These are phyloP conservation scores for Eupithecia insigniata DNA, from an alignment of 2,888 invertebrate genomes.

Conservation along the genomic window DNA sequence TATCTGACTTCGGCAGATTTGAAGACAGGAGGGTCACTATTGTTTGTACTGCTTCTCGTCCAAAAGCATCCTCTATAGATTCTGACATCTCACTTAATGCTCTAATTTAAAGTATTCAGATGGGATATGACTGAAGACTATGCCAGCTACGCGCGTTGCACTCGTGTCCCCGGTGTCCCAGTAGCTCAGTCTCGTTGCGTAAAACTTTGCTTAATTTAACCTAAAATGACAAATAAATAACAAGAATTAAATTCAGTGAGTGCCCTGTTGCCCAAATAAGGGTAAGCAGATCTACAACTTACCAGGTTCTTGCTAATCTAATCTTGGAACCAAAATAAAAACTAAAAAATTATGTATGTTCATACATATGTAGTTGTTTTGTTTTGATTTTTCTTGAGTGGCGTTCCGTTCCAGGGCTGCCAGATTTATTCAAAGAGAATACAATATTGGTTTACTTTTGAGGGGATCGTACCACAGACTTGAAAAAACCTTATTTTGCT, in stretches of 20 bases:
- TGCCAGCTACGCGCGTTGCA: not conserved
- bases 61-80: constrained; percentile 46
- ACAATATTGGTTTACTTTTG: too few species aligned
- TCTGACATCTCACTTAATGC: constrained; percentile 48
- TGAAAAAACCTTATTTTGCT: too few species aligned
- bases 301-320: not conserved
- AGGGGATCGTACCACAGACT: too few species aligned
- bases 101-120: not conserved
- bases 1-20: constrained; percentile 63
- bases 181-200: not conserved
- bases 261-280: not conserved
- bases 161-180: not conserved
- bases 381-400: not conserved
- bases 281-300: not conserved
- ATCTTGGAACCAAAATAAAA: too few species aligned
- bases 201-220: not conserved
- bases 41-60: constrained; percentile 55
- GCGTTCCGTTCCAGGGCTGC: not conserved
- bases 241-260: not conserved
- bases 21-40: constrained; percentile 71
- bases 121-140: not conserved
- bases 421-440: too few species aligned
- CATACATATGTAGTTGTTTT: too few species aligned
- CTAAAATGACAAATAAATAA: not conserved
- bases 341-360: too few species aligned